These are phyloP conservation scores for Nemurella pictetii DNA, from an alignment of 2,888 invertebrate genomes.

Conservation along the genomic window DNA sequence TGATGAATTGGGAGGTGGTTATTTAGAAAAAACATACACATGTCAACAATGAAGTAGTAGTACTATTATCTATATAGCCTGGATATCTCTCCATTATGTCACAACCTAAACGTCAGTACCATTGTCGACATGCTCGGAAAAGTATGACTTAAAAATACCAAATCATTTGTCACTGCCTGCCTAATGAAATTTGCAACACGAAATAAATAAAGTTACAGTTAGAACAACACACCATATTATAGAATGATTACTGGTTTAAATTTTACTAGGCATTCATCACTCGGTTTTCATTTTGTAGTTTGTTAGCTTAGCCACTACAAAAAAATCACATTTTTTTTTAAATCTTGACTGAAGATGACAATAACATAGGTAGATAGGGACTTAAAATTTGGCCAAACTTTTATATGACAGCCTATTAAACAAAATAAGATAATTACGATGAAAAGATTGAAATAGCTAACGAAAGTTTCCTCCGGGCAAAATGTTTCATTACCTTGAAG, in stretches of 20 bases:
- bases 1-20: constrained; percentile 12
- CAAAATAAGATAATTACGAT: too few relatives aligned
- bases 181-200: not conserved
- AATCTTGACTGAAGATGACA: not conserved
- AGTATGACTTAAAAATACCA: not conserved
- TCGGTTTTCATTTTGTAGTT: not conserved
- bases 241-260: not conserved
- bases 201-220: not conserved
- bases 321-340: not conserved
- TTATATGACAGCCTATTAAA: not conserved
- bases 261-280: not conserved
- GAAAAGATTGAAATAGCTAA: too few relatives aligned
- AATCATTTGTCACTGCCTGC: not conserved
- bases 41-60: constrained; percentile 7
- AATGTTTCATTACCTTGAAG: too few relatives aligned
- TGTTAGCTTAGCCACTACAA: not conserved
- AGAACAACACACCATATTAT: constrained; percentile 6
- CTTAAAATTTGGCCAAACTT: not conserved
- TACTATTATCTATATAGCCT: not conserved
- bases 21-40: constrained; percentile 10
- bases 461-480: too few relatives aligned
- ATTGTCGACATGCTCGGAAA: not conserved
- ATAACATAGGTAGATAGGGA: not conserved
- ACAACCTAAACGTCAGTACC: constrained; percentile 3
- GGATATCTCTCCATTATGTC: constrained; percentile 3